Evolutionary conservation across 2,797 vertebrate species (phyloP).

Genomic region (Pseudochirops corinnae): DNA sequence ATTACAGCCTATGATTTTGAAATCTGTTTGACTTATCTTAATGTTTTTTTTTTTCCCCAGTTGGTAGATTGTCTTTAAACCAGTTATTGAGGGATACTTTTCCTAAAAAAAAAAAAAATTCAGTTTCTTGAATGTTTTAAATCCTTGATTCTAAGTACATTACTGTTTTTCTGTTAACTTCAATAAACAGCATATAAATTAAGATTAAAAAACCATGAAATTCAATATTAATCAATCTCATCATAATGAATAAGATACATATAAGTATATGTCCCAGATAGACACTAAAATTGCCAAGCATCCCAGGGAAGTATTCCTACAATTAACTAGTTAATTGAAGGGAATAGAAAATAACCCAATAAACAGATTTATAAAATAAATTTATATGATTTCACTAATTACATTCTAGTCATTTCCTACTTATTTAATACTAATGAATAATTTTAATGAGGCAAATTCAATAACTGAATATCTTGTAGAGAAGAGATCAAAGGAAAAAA

Average conservation of each 20-base stretch:
- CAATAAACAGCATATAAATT: too few relatives aligned
- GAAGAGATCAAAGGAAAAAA: neutral
- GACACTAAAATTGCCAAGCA: too few relatives aligned
- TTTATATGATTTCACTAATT: neutral
- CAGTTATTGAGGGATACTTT: neutral
- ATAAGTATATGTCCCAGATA: too few relatives aligned
- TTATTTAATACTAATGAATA: neutral
- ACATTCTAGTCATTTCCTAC: neutral
- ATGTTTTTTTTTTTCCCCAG: neutral
- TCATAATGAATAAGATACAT: too few relatives aligned
- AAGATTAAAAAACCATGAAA: too few relatives aligned
- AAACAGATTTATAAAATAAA: neutral
- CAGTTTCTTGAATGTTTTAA: neutral
- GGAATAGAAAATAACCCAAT: neutral
- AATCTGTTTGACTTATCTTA: neutral
- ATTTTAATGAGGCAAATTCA: neutral
- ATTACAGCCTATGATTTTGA: neutral
- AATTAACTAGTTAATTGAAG: neutral
- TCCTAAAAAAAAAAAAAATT: neutral
- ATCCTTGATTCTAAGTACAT: too few relatives aligned
- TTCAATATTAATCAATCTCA: too few relatives aligned
- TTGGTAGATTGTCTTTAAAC: slow-evolving; percentile 4
- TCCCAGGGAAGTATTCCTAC: neutral
- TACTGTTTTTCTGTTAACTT: too few relatives aligned
- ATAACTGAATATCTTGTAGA: neutral